These are phyloP conservation scores for Dryobotodes eremita DNA, from an alignment of 2,888 invertebrate genomes.

Conservation along the genomic window DNA sequence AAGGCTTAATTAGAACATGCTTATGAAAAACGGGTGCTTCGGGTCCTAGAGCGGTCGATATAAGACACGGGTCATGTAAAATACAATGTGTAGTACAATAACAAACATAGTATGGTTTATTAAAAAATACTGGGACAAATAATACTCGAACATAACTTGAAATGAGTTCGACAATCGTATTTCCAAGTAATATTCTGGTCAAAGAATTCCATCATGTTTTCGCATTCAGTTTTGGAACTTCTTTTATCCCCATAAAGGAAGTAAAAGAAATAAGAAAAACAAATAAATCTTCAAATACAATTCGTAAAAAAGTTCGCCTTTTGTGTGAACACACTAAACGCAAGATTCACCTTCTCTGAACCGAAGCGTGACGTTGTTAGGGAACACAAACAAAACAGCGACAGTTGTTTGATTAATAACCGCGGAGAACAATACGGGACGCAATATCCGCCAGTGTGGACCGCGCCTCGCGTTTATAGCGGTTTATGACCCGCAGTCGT, in stretches of 20 bases:
- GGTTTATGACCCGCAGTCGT: slow-evolving; percentile 73
- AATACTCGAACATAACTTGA: slow-evolving; percentile 20
- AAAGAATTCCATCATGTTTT: slow-evolving; percentile 52
- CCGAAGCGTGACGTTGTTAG: slow-evolving; percentile 70
- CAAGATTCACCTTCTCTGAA: slow-evolving; percentile 62
- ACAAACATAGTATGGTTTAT: not conserved
- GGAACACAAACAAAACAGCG: slow-evolving; percentile 68
- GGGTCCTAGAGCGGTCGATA: slow-evolving; percentile 5
- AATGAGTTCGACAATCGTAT: slow-evolving; percentile 45
- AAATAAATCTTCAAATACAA: slow-evolving; percentile 56
- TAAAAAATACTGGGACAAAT: slow-evolving; percentile 10
- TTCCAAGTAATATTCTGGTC: slow-evolving; percentile 49
- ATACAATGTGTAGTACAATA: not conserved
- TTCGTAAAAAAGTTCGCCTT: slow-evolving; percentile 42
- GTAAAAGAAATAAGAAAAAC: slow-evolving; percentile 45
- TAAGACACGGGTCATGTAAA: slow-evolving; percentile 5
- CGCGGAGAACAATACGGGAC: slow-evolving; percentile 78
- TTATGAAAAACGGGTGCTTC: slow-evolving; percentile 38
- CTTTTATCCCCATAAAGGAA: slow-evolving; percentile 44
- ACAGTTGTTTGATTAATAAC: slow-evolving; percentile 77
- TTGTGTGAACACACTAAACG: slow-evolving; percentile 60
- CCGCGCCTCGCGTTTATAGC: slow-evolving; percentile 70
- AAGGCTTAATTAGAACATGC: slow-evolving; percentile 52
- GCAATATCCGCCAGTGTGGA: slow-evolving; percentile 80
- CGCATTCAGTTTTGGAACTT: slow-evolving; percentile 49